These are phyloP conservation scores for Thymallus thymallus DNA, from an alignment of 2,113 vertebrate species.

Conservation along the genomic window DNA sequence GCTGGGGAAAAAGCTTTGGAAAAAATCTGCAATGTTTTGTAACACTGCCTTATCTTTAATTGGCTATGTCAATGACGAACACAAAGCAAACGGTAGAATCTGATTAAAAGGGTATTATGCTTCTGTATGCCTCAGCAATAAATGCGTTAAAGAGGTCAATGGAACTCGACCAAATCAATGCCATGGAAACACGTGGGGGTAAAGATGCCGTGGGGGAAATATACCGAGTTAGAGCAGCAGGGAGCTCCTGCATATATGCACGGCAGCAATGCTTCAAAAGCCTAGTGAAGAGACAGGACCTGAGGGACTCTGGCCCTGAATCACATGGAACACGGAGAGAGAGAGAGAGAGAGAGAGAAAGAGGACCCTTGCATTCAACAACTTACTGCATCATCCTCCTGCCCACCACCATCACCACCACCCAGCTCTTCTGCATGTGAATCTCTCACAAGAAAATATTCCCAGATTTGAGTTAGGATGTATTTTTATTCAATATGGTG, in stretches of 20 bases:
- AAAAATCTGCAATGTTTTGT: constrained; percentile 2
- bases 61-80: background rate
- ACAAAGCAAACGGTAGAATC: background rate
- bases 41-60: background rate
- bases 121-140: background rate
- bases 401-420: background rate
- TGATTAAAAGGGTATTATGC: background rate
- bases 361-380: too few relatives aligned
- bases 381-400: background rate
- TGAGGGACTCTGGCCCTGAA: too few relatives aligned
- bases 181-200: too few relatives aligned
- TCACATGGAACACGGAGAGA: too few relatives aligned
- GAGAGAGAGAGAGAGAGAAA: too few relatives aligned
- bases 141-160: background rate
- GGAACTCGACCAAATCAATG: background rate
- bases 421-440: background rate
- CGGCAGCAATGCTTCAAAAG: too few relatives aligned
- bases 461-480: background rate
- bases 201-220: too few relatives aligned
- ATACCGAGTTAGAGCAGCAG: too few relatives aligned
- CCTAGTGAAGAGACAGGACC: too few relatives aligned
- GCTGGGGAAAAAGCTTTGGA: constrained; percentile 10
- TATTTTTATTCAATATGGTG: background rate
- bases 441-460: background rate
- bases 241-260: too few relatives aligned